phyloP scores from a whole-genome alignment of 2,797 vertebrate species.

The Rhincodon typus region DNA sequence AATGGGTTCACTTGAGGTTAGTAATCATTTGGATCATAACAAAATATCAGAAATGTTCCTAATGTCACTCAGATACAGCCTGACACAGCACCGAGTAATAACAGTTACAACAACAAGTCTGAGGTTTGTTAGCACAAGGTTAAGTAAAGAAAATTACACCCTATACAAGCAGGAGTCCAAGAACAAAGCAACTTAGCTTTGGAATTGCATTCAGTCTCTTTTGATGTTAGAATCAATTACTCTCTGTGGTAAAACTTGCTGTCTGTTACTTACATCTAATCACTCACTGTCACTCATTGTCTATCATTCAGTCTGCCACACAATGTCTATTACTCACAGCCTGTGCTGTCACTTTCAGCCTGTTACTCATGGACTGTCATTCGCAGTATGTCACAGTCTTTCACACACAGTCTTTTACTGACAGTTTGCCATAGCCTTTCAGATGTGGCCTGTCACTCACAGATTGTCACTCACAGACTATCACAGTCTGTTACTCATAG shows the following conservation, averaged over 20 bases:
- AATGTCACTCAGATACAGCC: neutral
- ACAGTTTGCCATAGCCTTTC: no score
- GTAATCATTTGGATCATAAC: neutral
- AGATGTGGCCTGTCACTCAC: no score
- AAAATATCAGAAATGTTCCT: neutral
- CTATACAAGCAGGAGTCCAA: neutral
- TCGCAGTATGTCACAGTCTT: neutral
- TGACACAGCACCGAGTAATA: neutral
- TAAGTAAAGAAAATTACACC: neutral
- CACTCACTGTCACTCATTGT: neutral
- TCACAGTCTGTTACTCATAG: no score
- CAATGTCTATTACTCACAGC: no score
- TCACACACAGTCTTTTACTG: neutral
- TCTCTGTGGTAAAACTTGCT: neutral
- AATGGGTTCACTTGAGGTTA: neutral
- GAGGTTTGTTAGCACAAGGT: neutral
- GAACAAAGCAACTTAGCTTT: neutral
- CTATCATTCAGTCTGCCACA: no score
- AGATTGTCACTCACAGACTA: no score
- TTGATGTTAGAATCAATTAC: neutral
- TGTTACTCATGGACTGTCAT: neutral
- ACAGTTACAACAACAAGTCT: neutral
- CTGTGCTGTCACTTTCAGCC: no score
- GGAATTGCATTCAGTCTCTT: neutral
- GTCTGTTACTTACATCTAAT: neutral